Percentiles rank a stretch among this genome's conserved stretches.
These are phyloP conservation scores for Heterodera carotae DNA, from an alignment of 1,140 invertebrate genomes.

Conservation along the genomic window DNA sequence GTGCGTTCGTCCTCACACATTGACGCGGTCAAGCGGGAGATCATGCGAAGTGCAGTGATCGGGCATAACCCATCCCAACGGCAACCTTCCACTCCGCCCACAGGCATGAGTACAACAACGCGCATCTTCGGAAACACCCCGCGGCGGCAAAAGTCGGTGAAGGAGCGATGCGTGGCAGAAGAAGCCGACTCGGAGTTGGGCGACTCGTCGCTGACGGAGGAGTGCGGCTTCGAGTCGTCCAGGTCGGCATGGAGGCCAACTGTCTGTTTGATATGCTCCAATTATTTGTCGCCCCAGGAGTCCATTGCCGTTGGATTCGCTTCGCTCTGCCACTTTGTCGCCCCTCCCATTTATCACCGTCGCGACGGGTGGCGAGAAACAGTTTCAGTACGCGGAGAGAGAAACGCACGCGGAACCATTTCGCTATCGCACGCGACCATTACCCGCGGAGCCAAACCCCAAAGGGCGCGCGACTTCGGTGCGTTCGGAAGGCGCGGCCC, in stretches of 20 bases:
- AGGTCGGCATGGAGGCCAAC: not conserved
- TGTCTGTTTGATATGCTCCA: not conserved
- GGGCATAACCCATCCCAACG: not conserved
- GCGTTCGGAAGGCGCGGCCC: not conserved
- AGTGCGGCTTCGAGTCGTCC: conserved; percentile 13
- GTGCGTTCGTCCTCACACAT: conserved; percentile 68
- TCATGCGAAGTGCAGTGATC: conserved; percentile 64
- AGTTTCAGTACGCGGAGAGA: conserved; percentile 6
- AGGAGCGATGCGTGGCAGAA: conserved; percentile 49
- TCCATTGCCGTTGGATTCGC: not conserved
- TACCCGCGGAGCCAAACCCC: not conserved
- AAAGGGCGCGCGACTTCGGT: not conserved
- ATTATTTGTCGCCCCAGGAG: not conserved
- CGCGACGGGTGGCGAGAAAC: not conserved
- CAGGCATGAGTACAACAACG: conserved; percentile 49
- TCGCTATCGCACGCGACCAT: conserved; percentile 18
- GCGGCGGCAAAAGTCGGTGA: conserved; percentile 17
- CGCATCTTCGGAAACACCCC: conserved; percentile 38
- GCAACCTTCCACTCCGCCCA: not conserved
- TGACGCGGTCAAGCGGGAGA: conserved; percentile 69
- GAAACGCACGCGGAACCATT: not conserved
- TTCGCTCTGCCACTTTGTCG: conserved; percentile 10
- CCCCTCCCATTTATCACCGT: not conserved
- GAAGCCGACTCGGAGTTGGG: conserved; percentile 38
- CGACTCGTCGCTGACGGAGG: conserved; percentile 33